Percentiles rank a stretch among this genome's conserved stretches.
These are phyloP conservation scores for Enteromius fasciolatus DNA, from an alignment of 2,797 vertebrate species.

Conservation along the genomic window DNA sequence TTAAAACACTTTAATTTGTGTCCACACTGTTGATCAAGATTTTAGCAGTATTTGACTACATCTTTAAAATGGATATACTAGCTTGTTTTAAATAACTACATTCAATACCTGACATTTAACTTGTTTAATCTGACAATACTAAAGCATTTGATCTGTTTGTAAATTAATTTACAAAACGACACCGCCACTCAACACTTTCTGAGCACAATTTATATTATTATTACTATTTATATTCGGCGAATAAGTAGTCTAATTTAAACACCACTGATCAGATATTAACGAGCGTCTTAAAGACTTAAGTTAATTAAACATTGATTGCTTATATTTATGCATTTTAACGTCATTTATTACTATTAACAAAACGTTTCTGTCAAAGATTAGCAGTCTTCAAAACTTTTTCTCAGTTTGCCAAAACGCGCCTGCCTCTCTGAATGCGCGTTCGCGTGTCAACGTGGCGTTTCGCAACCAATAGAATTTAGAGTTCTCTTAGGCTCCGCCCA, in stretches of 20 bases:
- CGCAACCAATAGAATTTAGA: constrained; percentile 69
- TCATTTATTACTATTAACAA: neutral
- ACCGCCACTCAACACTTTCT: neutral
- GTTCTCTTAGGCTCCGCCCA: neutral
- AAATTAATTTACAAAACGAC: neutral
- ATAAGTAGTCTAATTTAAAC: neutral
- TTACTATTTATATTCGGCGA: neutral
- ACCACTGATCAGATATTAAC: neutral
- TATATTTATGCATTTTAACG: neutral
- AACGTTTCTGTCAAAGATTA: neutral
- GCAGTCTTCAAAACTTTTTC: neutral
- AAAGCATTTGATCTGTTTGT: neutral
- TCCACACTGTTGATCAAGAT: neutral
- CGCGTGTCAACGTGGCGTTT: constrained; percentile 86
- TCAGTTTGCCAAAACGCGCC: constrained; percentile 9
- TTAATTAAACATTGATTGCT: neutral
- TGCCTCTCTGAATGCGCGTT: constrained; percentile 34
- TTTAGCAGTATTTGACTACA: neutral
- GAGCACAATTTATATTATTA: neutral
- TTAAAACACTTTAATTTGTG: neutral
- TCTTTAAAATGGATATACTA: neutral
- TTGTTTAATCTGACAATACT: neutral
- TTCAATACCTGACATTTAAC: neutral
- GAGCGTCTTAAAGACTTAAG: neutral
- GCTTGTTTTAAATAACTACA: neutral